Base-by-base conservation (phyloP, 1,140 invertebrate genomes). In the Lepidurus apus region DNA sequence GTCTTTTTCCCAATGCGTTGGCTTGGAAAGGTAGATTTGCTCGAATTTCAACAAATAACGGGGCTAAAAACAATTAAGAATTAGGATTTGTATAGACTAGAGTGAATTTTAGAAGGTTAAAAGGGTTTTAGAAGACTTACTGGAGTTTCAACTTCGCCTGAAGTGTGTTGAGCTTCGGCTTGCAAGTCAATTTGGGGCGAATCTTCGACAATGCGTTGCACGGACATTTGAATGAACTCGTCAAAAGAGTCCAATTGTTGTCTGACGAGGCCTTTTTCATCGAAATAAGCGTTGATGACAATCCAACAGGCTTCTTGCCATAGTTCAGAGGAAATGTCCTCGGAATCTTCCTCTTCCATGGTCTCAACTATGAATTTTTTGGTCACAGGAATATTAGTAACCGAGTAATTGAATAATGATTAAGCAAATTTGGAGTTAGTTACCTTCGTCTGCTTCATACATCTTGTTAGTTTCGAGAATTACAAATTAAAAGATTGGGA, bases 261-360 rank as follows among this genome's bases (percentile, higher is more conserved):
- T 75, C 97, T 89, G n/a, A 99, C 97, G 73, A 99, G 88, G 86
- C 95, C 97, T 87, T 99, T 99, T 85, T 99, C 97, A 85, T 99
- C 97, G 86, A 99, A 99, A 86, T 99, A 99, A 3, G 97, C 95
- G 84, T 96, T 97, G 82, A 99, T 99, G 73, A 99, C 97, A 85
- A 98, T 98, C 98, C 98, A 99, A 84, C 97, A 99, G n/a, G 97
- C 97, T 89, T 99, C 98, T 87, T 99, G 96, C 96, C 96, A 98
- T 78, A 98, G 86, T 84, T 98, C 95, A 17, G 94, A 91, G 13
- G 95, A 96, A 82, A 98, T 96, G 86, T 98, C 95, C 84, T 94
- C 93, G 13, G 88, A 88, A 81, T 95, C 92, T 81, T 93, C 92
- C 82, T 92, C 91, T 78, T 91, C 91, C 26, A 79, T 79, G 42